These are phyloP conservation scores for Rousettus madagascariensis DNA, from an alignment of 2,797 vertebrate genomes.

Conservation along the genomic window DNA sequence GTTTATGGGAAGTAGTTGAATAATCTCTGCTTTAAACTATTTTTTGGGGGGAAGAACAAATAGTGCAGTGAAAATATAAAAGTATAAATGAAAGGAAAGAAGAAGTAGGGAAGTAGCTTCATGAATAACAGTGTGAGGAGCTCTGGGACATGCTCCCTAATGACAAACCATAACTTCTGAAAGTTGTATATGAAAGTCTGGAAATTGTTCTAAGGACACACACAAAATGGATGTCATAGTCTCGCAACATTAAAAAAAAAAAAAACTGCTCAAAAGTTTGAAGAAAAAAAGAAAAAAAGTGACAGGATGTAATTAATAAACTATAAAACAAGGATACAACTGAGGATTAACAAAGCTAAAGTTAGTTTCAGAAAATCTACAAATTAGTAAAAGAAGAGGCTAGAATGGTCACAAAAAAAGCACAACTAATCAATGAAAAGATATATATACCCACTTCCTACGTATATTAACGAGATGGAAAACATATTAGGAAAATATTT, in stretches of 20 bases:
- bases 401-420: not conserved
- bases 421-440: not conserved
- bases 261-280: not conserved
- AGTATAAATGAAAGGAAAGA: not conserved
- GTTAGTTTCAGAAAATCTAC: not conserved
- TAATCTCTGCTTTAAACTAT: not conserved
- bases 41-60: not conserved
- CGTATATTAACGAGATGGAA: not conserved
- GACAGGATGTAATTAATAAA: not conserved
- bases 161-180: not conserved
- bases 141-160: not conserved
- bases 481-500: not conserved
- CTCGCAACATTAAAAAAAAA: not conserved
- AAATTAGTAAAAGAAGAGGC: not conserved
- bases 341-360: not conserved
- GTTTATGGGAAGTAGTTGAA: not conserved
- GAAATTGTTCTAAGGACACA: not conserved
- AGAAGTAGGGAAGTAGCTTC: not conserved
- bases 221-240: not conserved
- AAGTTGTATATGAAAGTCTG: not conserved
- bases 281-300: not conserved
- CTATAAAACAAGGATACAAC: not conserved
- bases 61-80: not conserved
- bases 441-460: not conserved
- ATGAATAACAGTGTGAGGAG: not conserved